phyloP scores from a whole-genome alignment of 2,113 vertebrate species.

The Protomyctophum bolini region DNA sequence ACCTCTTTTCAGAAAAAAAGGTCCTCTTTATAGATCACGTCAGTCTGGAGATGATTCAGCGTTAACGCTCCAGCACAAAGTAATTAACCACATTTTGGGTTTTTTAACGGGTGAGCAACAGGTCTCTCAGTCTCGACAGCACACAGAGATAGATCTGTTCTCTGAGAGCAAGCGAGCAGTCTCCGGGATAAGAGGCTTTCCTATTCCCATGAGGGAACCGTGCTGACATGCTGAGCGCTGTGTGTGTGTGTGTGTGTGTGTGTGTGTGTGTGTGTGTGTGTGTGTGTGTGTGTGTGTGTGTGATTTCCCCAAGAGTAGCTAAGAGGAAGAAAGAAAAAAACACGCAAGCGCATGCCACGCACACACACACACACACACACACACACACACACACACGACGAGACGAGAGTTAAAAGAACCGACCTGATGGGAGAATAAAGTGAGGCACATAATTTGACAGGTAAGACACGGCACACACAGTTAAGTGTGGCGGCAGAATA shows the following conservation, averaged over 20 bases:
- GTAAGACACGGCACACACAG: constrained; percentile 49
- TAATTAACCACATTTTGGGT: constrained; percentile 1
- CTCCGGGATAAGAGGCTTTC: constrained; percentile 1
- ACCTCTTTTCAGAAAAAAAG: constrained; percentile 1
- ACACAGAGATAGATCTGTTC: neutral
- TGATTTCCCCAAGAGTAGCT: constrained; percentile 11
- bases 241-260: neutral
- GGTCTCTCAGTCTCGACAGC: neutral
- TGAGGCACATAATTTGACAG: constrained; percentile 74
- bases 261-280: constrained; percentile 1
- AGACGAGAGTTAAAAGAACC: constrained; percentile 44
- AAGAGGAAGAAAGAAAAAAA: constrained; percentile 3
- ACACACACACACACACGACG: constrained; percentile 15
- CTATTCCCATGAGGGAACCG: constrained; percentile 16
- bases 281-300: neutral
- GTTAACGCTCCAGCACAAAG: neutral
- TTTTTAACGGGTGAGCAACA: neutral
- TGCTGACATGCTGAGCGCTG: constrained; percentile 18
- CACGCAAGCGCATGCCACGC: constrained; percentile 35
- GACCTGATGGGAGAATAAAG: constrained; percentile 63
- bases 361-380: constrained; percentile 26
- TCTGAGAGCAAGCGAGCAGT: neutral
- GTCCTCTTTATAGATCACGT: neutral
- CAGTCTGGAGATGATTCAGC: neutral
- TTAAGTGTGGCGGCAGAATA: constrained; percentile 38